Percentiles rank a stretch among this genome's conserved stretches.
Evolutionary conservation across 2,888 invertebrate genomes (phyloP).

Genomic region (Lordiphosa andalusiaca): DNA sequence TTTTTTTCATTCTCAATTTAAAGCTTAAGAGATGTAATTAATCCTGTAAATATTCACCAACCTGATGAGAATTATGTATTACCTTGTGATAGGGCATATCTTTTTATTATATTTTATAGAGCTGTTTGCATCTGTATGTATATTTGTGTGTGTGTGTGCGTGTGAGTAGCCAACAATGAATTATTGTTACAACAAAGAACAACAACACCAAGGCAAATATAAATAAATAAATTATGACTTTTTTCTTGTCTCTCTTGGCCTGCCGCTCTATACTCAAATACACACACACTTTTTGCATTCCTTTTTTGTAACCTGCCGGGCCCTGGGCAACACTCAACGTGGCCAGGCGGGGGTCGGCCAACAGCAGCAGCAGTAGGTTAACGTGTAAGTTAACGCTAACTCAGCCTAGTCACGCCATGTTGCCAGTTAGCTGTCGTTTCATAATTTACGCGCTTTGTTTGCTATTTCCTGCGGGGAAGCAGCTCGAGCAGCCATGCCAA

Average conservation of each 20-base stretch:
- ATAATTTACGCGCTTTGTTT: slow-evolving; percentile 73
- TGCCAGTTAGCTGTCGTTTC: slow-evolving; percentile 66
- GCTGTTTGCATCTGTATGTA: slow-evolving; percentile 18
- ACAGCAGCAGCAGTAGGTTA: slow-evolving; percentile 40
- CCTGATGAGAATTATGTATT: not conserved
- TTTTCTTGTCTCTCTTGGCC: slow-evolving; percentile 27
- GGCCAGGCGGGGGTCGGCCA: not conserved
- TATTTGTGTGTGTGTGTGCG: slow-evolving; percentile 18
- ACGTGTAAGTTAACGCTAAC: slow-evolving; percentile 41
- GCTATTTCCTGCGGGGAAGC: slow-evolving; percentile 63
- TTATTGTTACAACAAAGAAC: slow-evolving; percentile 62
- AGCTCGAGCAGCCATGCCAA: slow-evolving; percentile 28
- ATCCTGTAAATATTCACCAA: too few relatives aligned
- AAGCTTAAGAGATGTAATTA: too few relatives aligned
- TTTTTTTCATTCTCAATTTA: too few relatives aligned
- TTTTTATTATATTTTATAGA: slow-evolving; percentile 14
- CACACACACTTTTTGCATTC: slow-evolving; percentile 45
- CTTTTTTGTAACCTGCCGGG: slow-evolving; percentile 32
- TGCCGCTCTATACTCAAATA: slow-evolving; percentile 26
- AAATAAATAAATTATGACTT: slow-evolving; percentile 74
- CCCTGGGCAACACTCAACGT: slow-evolving; percentile 27
- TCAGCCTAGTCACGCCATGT: slow-evolving; percentile 63
- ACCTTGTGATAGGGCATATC: slow-evolving; percentile 30
- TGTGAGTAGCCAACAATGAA: slow-evolving; percentile 62
- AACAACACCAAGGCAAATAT: slow-evolving; percentile 52